phyloP scores from a whole-genome alignment of 2,797 vertebrate genomes.

The Tokudaia tokunoshimensis region DNA sequence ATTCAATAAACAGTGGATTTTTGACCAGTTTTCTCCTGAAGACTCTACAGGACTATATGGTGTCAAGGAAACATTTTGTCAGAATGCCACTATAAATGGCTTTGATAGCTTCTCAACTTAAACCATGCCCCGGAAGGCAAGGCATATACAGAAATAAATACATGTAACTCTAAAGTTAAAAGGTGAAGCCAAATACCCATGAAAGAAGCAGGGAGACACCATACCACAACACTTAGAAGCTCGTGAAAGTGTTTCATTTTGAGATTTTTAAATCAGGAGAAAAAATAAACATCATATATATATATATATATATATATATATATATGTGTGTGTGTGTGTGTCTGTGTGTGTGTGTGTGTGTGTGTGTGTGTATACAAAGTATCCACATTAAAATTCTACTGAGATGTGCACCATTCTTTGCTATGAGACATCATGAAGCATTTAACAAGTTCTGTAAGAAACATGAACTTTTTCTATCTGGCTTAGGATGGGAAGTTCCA shows the following conservation, averaged over 20 bases:
- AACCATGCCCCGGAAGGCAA: not conserved
- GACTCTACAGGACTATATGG: not conserved
- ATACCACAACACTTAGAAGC: not conserved
- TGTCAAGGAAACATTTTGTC: not conserved
- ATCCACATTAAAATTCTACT: not conserved
- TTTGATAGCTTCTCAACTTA: not conserved
- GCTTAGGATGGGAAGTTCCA: not conserved
- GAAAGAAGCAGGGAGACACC: accelerated
- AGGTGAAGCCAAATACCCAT: not conserved
- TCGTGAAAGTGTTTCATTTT: not conserved
- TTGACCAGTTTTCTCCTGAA: not conserved
- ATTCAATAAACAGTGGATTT: not conserved
- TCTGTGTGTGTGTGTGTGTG: no score
- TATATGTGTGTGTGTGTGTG: no score
- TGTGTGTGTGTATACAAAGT: not conserved
- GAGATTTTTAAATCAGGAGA: not conserved
- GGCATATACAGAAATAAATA: not conserved
- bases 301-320: no score
- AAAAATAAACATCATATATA: not conserved
- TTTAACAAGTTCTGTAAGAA: not conserved
- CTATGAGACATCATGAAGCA: not conserved
- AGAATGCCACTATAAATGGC: not conserved
- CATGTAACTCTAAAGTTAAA: not conserved
- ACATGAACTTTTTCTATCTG: not conserved
- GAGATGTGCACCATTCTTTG: not conserved